These are phyloP conservation scores for Idaea biselata DNA, from an alignment of 2,888 invertebrate genomes.

Conservation along the genomic window DNA sequence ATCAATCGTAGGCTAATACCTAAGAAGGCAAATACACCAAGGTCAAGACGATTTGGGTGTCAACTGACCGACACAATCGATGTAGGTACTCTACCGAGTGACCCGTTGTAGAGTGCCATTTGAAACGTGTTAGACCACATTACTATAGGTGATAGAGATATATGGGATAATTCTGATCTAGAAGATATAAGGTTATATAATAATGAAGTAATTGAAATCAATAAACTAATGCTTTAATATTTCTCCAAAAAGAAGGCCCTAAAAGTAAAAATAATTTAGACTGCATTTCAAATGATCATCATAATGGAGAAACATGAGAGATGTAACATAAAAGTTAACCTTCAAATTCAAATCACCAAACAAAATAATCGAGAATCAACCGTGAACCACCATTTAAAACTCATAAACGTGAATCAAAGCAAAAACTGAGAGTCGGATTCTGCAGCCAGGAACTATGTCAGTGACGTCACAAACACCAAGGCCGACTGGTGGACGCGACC, in stretches of 20 bases:
- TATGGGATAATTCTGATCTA: neutral
- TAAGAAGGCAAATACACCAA: conserved; percentile 47
- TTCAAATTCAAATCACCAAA: neutral
- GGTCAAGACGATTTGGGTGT: conserved; percentile 36
- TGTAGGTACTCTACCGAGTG: conserved; percentile 10
- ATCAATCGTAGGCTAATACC: conserved; percentile 3
- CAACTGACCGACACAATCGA: conserved; percentile 23
- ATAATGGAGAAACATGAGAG: neutral
- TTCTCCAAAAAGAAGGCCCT: too few relatives aligned
- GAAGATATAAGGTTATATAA: neutral
- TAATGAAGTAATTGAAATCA: neutral
- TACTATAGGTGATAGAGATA: neutral
- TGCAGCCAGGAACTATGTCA: conserved; percentile 75
- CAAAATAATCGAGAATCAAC: neutral
- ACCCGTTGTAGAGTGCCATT: neutral
- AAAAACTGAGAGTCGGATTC: conserved; percentile 57
- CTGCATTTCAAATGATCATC: neutral
- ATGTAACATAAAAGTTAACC: neutral
- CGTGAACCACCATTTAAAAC: neutral
- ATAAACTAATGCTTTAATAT: neutral
- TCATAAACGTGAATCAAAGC: conserved; percentile 43
- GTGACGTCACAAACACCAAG: conserved; percentile 72
- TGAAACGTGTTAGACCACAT: neutral
- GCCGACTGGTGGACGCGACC: conserved; percentile 61
- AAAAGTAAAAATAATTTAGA: neutral